Percentiles rank a stretch among this genome's conserved stretches.
Evolutionary conservation across 1,140 invertebrate genomes (phyloP).

Genomic region (Hesperophylax magnus): DNA sequence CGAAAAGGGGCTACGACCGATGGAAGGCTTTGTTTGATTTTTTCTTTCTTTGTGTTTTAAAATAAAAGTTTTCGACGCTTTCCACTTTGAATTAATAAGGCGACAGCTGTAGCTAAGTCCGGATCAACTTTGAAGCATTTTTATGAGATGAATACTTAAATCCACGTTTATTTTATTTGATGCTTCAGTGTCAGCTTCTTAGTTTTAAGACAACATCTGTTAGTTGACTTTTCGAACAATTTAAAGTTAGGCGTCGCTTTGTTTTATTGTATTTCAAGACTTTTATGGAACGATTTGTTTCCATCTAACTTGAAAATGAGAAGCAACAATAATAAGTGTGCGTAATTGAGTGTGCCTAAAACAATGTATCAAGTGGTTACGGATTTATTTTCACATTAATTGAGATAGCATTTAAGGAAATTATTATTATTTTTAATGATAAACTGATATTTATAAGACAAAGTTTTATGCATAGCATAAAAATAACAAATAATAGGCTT

Average conservation of each 20-base stretch:
- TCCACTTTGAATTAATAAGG: constrained; percentile 43
- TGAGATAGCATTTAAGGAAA: too few relatives aligned
- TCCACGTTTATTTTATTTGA: constrained; percentile 29
- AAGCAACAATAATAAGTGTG: neutral
- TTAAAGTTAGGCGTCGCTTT: neutral
- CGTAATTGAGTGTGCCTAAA: neutral
- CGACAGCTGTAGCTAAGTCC: constrained; percentile 26
- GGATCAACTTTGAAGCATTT: constrained; percentile 31
- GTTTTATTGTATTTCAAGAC: neutral
- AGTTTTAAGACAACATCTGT: constrained; percentile 21
- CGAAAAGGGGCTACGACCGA: neutral
- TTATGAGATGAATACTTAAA: constrained; percentile 36
- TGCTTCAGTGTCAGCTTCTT: neutral
- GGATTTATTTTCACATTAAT: too few relatives aligned
- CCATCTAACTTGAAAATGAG: neutral
- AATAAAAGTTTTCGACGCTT: constrained; percentile 44
- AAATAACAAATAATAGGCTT: too few relatives aligned
- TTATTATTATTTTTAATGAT: too few relatives aligned
- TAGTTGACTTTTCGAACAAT: constrained; percentile 15
- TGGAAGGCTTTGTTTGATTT: constrained; percentile 40
- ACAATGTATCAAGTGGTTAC: too few relatives aligned
- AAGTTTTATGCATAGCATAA: too few relatives aligned
- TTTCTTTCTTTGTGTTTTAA: constrained; percentile 42
- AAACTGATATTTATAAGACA: too few relatives aligned
- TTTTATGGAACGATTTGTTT: too few relatives aligned